These are phyloP conservation scores for Falco peregrinus DNA, from an alignment of 2,797 vertebrate species.

Conservation along the genomic window DNA sequence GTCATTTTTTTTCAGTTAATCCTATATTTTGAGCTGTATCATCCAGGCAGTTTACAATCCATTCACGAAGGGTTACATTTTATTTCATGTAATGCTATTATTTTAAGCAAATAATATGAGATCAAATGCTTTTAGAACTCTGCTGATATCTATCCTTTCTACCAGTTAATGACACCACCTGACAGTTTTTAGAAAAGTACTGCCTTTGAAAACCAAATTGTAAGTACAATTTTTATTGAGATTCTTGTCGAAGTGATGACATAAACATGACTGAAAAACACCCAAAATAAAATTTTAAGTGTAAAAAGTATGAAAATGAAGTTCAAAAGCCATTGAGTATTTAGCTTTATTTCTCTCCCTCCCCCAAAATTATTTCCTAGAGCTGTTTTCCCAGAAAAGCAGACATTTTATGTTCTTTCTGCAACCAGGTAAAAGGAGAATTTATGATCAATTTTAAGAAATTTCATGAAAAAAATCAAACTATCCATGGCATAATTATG, in stretches of 20 bases:
- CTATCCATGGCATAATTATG: not conserved
- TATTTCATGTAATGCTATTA: not conserved
- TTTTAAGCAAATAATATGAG: not conserved
- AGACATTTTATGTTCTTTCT: not conserved
- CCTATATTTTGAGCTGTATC: not conserved
- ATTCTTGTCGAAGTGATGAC: conserved; percentile 30
- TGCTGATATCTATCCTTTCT: not conserved
- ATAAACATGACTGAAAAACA: conserved; percentile 13
- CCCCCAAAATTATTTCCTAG: not conserved
- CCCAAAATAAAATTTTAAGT: conserved; percentile 8
- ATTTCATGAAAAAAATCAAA: not conserved
- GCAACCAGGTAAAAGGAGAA: not conserved
- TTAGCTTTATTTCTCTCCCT: not conserved
- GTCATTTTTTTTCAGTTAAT: not conserved
- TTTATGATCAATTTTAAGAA: not conserved
- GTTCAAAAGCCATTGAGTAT: not conserved
- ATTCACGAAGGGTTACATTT: not conserved
- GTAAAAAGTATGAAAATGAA: conserved; percentile 23
- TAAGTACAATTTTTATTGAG: conserved; percentile 36
- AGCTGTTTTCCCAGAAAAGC: conserved; percentile 21
- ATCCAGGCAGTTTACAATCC: not conserved
- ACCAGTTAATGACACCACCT: conserved; percentile 12
- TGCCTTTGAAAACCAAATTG: conserved; percentile 55
- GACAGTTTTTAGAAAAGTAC: conserved; percentile 33
- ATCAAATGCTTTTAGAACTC: not conserved